Evolutionary conservation across 92 coral and sea anemone species (phyloP).

Genomic region (Epizoanthus stellaris): DNA sequence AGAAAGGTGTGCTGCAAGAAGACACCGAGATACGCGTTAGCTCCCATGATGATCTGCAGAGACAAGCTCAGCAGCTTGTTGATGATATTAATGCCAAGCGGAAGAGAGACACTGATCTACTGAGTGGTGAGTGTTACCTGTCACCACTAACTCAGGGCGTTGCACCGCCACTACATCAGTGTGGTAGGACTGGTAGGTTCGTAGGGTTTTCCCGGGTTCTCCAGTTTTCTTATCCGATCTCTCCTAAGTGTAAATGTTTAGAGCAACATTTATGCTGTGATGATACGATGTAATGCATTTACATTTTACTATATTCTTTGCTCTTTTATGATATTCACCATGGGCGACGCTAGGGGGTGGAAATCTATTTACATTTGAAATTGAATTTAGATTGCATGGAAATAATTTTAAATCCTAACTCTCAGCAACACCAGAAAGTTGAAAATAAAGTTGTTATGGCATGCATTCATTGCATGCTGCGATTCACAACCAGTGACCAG

Average conservation of each 20-base stretch:
- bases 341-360: too few relatives aligned
- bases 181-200: neutral
- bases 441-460: too few relatives aligned
- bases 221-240: neutral
- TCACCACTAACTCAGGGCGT: neutral
- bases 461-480: too few relatives aligned
- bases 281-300: neutral
- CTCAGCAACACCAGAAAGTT: too few relatives aligned
- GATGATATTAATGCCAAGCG: constrained; percentile 95
- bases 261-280: neutral
- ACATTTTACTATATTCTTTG: neutral
- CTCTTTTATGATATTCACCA: too few relatives aligned
- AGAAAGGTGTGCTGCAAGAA: neutral
- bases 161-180: too few relatives aligned
- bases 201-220: too few relatives aligned
- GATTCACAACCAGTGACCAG: too few relatives aligned
- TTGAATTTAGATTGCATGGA: too few relatives aligned
- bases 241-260: neutral
- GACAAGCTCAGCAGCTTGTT: constrained; percentile 89
- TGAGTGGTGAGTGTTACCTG: constrained; percentile 62
- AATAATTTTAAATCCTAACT: too few relatives aligned
- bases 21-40: constrained; percentile 21
- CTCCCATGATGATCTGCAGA: constrained; percentile 83
- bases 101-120: constrained; percentile 90
- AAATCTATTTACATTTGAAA: too few relatives aligned